A percentile compares a stretch with the other conserved stretches of the same genome.
Evolutionary conservation across 2,888 invertebrate genomes (phyloP).

Genomic region (Catocala sponsa): DNA sequence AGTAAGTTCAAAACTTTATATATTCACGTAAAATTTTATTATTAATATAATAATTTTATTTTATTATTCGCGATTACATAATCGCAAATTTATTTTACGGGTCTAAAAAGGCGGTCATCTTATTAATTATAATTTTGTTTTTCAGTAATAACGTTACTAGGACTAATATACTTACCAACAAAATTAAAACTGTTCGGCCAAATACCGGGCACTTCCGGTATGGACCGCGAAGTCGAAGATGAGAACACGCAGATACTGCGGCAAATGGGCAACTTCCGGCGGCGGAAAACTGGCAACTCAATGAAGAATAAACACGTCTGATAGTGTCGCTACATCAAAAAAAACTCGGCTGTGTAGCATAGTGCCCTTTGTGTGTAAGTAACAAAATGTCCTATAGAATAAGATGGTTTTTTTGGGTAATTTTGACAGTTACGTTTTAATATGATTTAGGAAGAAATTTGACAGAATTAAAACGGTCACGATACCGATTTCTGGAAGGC

Average conservation of each 20-base stretch:
- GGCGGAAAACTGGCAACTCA: constrained; percentile 78
- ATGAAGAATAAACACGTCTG: constrained; percentile 80
- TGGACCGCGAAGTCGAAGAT: constrained; percentile 89
- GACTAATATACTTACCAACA: constrained; percentile 90
- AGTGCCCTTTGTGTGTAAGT: constrained; percentile 10
- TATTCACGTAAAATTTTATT: too few relatives aligned
- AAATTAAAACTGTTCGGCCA: constrained; percentile 90
- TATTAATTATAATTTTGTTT: constrained; percentile 32
- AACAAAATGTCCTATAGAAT: constrained; percentile 7
- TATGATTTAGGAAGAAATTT: too few relatives aligned
- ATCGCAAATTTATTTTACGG: background rate
- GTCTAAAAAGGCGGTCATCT: background rate
- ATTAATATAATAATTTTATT: too few relatives aligned
- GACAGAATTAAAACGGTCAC: too few relatives aligned
- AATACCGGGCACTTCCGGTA: constrained; percentile 78
- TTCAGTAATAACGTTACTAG: constrained; percentile 90
- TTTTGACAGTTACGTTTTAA: background rate
- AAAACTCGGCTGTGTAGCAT: constrained; percentile 20
- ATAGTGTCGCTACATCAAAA: constrained; percentile 50
- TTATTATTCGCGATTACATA: too few relatives aligned
- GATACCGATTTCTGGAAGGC: too few relatives aligned
- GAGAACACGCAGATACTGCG: constrained; percentile 91
- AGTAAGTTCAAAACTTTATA: constrained; percentile 76
- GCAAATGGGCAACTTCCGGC: constrained; percentile 89
- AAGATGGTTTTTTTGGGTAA: background rate